Evolutionary conservation across 2,888 invertebrate species (phyloP), one percentile per base, ranked within the genome.

Genomic region (Tetranychus piercei): DNA sequence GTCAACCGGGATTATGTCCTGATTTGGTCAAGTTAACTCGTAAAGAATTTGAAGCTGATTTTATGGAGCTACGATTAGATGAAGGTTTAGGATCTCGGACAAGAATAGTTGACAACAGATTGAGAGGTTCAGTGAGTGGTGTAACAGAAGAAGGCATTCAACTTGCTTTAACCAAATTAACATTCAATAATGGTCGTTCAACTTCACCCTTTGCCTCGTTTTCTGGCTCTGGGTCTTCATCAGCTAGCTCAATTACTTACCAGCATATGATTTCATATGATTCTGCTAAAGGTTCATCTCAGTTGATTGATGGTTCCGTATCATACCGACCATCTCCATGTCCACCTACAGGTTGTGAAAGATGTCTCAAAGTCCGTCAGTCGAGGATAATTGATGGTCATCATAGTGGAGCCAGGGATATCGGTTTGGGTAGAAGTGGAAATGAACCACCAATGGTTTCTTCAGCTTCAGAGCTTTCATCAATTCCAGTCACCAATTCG

Each of bases 11-110:
- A 1, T 74, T 77, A 15, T 81, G 81, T 72, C 72, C 76, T 0
- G 76, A 77, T 8, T 77, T 81, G 15, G 74, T 74, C 15, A 75
- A 77, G 23, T 78, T 81, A 78, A 73, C 78, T 0, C 78, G 79
- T 18, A 75, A 77, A 23, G 80, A 80, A 65, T 80, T 81, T 72
- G 76, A 77, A 6, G 75, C 78, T 22, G 73, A 77, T 7, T 80
- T 78, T 75, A 76, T 81, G 34, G 75, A 77, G 15, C 23, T 69
- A 23, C n/a, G 22, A 23, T 20, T 23, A 69, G 22, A 23, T 20
- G 34, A 23, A 69, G 34, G 34, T 7, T 69, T 23, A 11, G 34
- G 69, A 20, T 20, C 34, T 69, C 69, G 69, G 11, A 15, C 11
- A 15, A 9, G 55, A 55, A 55, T 55, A 15, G 55, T 9, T 55